phyloP scores from a whole-genome alignment of 2,113 vertebrate genomes.

The Jaculus jaculus region DNA sequence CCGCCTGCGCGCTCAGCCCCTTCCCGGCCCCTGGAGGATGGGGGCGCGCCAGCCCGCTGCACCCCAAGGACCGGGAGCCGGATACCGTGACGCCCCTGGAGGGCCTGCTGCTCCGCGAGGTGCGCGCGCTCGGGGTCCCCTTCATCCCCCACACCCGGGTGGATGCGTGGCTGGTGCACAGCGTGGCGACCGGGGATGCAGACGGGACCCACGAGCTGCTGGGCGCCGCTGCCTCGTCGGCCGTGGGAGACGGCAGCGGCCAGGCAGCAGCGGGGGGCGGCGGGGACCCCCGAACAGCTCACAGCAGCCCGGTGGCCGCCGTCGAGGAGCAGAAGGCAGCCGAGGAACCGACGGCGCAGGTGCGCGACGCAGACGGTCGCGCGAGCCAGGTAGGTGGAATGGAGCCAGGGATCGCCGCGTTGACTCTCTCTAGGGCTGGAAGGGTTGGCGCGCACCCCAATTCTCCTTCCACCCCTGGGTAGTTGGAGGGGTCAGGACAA shows the following conservation, averaged over 20 bases:
- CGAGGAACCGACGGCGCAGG: slow-evolving; percentile 25
- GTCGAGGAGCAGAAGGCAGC: slow-evolving; percentile 15
- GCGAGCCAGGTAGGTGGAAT: slow-evolving; percentile 61
- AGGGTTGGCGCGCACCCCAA: not conserved
- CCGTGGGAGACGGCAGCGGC: slow-evolving; percentile 63
- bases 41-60: slow-evolving; percentile 75
- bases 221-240: slow-evolving; percentile 48
- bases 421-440: not conserved
- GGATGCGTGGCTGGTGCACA: slow-evolving; percentile 90
- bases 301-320: not conserved
- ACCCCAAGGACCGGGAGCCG: slow-evolving; percentile 86
- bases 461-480: not conserved
- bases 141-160: slow-evolving; percentile 87
- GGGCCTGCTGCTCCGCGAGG: slow-evolving; percentile 86
- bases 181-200: slow-evolving; percentile 79
- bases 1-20: slow-evolving; percentile 84
- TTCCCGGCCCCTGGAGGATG: slow-evolving; percentile 76
- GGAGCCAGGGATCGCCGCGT: not conserved
- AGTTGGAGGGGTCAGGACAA: not conserved
- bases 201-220: slow-evolving; percentile 46
- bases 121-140: slow-evolving; percentile 87
- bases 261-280: slow-evolving; percentile 9
- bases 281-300: slow-evolving; percentile 36
- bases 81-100: slow-evolving; percentile 79
- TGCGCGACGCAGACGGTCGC: slow-evolving; percentile 44